phyloP scores from a whole-genome alignment of 2,888 invertebrate genomes.

The Agrotis clavis region DNA sequence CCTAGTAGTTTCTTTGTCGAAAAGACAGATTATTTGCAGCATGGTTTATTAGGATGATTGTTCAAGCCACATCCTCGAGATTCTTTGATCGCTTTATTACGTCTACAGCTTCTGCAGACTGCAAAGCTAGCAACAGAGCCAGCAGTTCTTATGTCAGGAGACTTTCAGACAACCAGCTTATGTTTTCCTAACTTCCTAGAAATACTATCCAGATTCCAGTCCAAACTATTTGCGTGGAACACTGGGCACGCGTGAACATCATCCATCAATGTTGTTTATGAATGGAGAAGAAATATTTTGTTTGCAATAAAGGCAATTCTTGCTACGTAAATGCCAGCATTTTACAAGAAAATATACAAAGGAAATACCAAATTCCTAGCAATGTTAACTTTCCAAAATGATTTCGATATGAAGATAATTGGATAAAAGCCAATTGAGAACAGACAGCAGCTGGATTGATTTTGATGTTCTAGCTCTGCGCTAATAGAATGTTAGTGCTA shows the following conservation, averaged over 20 bases:
- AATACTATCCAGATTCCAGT: conserved; percentile 52
- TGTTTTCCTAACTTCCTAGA: conserved; percentile 47
- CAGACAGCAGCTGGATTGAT: conserved; percentile 45
- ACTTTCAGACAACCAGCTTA: conserved; percentile 32
- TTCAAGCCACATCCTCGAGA: not conserved
- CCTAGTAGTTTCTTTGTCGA: not conserved
- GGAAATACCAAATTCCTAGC: conserved; percentile 51
- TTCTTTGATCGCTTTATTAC: not conserved
- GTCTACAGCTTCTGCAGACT: no score
- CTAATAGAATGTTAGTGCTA: conserved; percentile 33
- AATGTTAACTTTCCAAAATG: conserved; percentile 53
- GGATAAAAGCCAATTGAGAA: conserved; percentile 56
- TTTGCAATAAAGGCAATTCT: conserved; percentile 60
- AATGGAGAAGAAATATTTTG: conserved; percentile 58
- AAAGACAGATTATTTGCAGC: not conserved
- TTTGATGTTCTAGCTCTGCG: conserved; percentile 32
- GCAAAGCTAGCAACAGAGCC: conserved; percentile 14
- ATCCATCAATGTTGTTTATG: conserved; percentile 61
- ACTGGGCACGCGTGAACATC: conserved; percentile 28
- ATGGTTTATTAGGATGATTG: not conserved
- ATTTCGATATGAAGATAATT: conserved; percentile 50
- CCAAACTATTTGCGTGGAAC: conserved; percentile 44
- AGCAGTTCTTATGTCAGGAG: conserved; percentile 28
- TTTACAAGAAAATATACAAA: conserved; percentile 60
- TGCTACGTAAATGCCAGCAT: conserved; percentile 48